These are phyloP conservation scores for Limnodromus scolopaceus DNA, from an alignment of 2,797 vertebrate genomes.

Conservation along the genomic window DNA sequence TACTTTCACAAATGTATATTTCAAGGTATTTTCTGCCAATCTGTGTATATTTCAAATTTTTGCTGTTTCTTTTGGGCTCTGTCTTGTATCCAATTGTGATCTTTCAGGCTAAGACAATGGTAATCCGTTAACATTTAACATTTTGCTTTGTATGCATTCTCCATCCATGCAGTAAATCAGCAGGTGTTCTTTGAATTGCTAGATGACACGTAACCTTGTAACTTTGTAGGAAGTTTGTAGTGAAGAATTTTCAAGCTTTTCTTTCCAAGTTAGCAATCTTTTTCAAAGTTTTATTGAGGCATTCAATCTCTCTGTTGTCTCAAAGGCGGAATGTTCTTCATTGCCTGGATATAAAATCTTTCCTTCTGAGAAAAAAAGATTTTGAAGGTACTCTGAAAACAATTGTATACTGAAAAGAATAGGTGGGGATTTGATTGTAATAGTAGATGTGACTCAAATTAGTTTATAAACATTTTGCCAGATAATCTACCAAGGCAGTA, in stretches of 20 bases:
- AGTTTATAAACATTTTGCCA: neutral
- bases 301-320: neutral
- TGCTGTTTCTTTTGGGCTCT: neutral
- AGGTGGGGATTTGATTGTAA: neutral
- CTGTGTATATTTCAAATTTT: neutral
- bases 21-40: neutral
- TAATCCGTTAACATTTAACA: neutral
- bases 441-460: neutral
- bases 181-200: neutral
- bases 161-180: neutral
- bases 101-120: neutral
- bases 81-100: neutral
- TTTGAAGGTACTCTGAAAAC: neutral
- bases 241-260: neutral
- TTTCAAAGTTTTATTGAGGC: neutral
- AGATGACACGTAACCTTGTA: neutral
- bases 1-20: neutral
- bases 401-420: neutral
- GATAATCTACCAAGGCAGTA: neutral
- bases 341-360: neutral
- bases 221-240: neutral
- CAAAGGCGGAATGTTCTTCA: neutral
- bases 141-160: slow-evolving; percentile 12
- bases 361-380: neutral
- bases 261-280: neutral